These are phyloP conservation scores for Argyresthia goedartella DNA, from an alignment of 2,888 invertebrate genomes.

Conservation along the genomic window DNA sequence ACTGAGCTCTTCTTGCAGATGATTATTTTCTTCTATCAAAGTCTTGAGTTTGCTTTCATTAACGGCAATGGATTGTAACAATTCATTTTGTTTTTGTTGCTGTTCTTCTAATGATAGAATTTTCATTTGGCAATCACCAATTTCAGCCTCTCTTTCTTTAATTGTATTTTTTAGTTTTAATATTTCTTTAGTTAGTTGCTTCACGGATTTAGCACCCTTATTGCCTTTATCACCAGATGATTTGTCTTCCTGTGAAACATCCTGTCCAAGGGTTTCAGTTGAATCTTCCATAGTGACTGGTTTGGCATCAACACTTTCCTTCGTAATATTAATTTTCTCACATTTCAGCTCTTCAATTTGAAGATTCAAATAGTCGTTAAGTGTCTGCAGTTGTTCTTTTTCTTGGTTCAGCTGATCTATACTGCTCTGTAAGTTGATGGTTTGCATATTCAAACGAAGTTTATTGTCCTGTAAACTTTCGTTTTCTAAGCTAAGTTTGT, in stretches of 20 bases:
- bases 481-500: conserved; percentile 72
- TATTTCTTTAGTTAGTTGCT: conserved; percentile 65
- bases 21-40: conserved; percentile 48
- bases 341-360: conserved; percentile 58
- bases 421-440: conserved; percentile 50
- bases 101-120: conserved; percentile 61
- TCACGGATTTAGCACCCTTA: conserved; percentile 50
- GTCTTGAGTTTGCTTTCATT: conserved; percentile 53
- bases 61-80: conserved; percentile 31
- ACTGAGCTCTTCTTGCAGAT: conserved; percentile 48
- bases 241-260: conserved; percentile 49
- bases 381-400: conserved; percentile 38
- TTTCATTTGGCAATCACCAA: conserved; percentile 64
- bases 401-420: conserved; percentile 56
- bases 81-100: conserved; percentile 53
- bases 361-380: conserved; percentile 41
- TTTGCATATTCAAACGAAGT: conserved; percentile 62
- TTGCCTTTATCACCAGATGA: conserved; percentile 38
- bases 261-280: conserved; percentile 30
- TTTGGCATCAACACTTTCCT: conserved; percentile 51
- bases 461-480: conserved; percentile 62
- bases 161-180: conserved; percentile 59
- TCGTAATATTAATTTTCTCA: conserved; percentile 50
- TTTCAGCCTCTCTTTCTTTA: conserved; percentile 65
- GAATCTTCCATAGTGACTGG: conserved; percentile 36